Evolutionary conservation across 64 coral and sea anemone species (phyloP).

Genomic region (Dendronephthya gigantea): DNA sequence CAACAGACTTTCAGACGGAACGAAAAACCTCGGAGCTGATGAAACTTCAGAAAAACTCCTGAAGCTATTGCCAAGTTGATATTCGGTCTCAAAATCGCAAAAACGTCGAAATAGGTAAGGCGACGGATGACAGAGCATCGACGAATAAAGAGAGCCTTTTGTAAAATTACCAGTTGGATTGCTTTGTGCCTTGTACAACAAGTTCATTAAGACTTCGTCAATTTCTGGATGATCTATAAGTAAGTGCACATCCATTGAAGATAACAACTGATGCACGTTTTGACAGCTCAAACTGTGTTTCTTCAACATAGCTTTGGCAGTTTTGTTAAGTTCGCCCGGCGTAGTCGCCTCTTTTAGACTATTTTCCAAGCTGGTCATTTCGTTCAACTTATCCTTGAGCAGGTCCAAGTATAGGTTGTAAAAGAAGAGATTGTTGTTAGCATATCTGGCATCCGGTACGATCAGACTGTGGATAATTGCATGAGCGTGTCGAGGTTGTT

Average conservation of each 20-base stretch:
- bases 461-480: not conserved
- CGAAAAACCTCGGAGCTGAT: not conserved
- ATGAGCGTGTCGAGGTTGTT: not conserved
- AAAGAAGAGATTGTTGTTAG: not conserved
- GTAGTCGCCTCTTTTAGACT: not conserved
- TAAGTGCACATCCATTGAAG: not conserved
- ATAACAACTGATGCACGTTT: not conserved
- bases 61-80: slow-evolving; percentile 2
- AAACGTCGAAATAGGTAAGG: slow-evolving; percentile 67
- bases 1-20: slow-evolving; percentile 38
- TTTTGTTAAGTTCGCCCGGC: not conserved
- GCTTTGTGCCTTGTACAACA: not conserved
- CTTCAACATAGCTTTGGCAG: not conserved
- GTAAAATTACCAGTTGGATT: slow-evolving; percentile 34
- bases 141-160: slow-evolving; percentile 63
- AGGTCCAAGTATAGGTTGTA: not conserved
- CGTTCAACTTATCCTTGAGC: not conserved
- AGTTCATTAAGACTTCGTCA: not conserved
- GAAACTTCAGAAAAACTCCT: not conserved
- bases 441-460: not conserved
- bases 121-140: slow-evolving; percentile 45
- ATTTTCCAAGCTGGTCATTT: not conserved
- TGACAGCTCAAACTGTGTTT: not conserved
- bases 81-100: slow-evolving; percentile 63
- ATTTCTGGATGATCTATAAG: not conserved